Base-by-base conservation (phyloP, 2,888 invertebrate species). In the Ormyrus labotus region DNA sequence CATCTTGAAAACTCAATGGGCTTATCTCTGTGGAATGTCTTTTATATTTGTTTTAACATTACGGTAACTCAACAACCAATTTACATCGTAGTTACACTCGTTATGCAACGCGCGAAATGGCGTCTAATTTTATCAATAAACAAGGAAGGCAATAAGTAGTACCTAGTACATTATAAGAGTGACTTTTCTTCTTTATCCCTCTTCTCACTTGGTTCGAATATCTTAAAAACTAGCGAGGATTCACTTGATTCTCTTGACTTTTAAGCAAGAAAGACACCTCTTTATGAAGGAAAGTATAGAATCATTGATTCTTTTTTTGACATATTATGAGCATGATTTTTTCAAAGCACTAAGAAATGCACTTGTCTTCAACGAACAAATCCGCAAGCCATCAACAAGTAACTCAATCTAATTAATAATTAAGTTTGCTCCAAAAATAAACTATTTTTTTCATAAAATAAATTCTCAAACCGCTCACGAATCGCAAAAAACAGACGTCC, bases 171-270 rank as follows among this genome's bases (percentile, higher is more conserved):
- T 69, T 76, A 53, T 73, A 69, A 78, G 71, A 77, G 69, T 57
- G 67, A 80, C 78, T 78, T 47, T 76, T 72, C 53, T 47, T 50
- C 19, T 75, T 60, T 6, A 11, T 68, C 50, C 61, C 48, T 67
- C 47, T 65, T 75, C 60, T 72, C 71, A 78, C 77, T 74, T 78
- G 64, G 48, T 74, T 78, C 69, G 45, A 68, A 80, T n/a, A n/a
- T 76, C 68, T 82, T 82, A 82, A 58, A 80, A 78, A 78, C 77
- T 78, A 82, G 78, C 78, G 78, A 82, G 78, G 72, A 81, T 72
- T 75, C 60, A 71, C 51, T 65, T 72, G 75, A 78, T 75, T 81
- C 55, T 72, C 57, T 77, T 81, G 68, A 81, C 78, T 78, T 50
- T 70, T 55, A 68, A 69, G 9, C 51, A 63, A 67, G 70, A 78